Percentiles rank a stretch among this genome's conserved stretches.
Evolutionary conservation across 2,888 invertebrate genomes (phyloP).

Genomic region (Cheilosia scutellata): DNA sequence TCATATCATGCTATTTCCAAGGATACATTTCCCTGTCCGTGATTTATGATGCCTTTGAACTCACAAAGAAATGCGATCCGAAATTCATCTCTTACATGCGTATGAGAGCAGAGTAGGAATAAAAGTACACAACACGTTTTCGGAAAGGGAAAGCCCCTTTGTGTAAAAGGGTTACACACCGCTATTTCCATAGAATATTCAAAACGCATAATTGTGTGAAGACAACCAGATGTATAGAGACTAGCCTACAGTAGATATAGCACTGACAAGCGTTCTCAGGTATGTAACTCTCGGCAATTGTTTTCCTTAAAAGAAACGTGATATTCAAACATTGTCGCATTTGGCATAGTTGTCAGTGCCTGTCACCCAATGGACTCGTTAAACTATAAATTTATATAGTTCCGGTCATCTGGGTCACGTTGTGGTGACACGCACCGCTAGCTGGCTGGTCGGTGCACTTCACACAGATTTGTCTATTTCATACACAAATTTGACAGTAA

Average conservation of each 20-base stretch:
- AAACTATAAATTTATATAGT: conserved; percentile 23
- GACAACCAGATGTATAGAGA: conserved; percentile 17
- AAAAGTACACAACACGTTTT: conserved; percentile 14
- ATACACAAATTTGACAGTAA: conserved; percentile 38
- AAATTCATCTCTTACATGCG: conserved; percentile 17
- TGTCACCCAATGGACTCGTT: conserved; percentile 29
- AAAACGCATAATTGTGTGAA: conserved; percentile 52
- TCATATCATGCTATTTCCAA: background rate
- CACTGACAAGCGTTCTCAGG: conserved; percentile 25
- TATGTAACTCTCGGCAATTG: conserved; percentile 14
- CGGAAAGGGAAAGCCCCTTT: conserved; percentile 38
- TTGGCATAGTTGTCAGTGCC: conserved; percentile 14
- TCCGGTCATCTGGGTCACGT: conserved; percentile 55
- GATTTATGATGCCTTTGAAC: conserved; percentile 38
- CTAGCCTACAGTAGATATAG: background rate
- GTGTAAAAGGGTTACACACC: conserved; percentile 24
- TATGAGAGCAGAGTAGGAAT: background rate
- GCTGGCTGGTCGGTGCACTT: conserved; percentile 24
- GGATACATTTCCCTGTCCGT: background rate
- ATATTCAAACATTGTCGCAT: conserved; percentile 22
- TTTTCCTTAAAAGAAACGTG: conserved; percentile 37
- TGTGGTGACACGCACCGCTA: background rate
- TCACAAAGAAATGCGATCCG: conserved; percentile 11
- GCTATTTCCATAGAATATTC: conserved; percentile 20
- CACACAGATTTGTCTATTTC: conserved; percentile 41